Evolutionary conservation across 2,888 invertebrate genomes (phyloP).

Genomic region (Chouioia cunea): DNA sequence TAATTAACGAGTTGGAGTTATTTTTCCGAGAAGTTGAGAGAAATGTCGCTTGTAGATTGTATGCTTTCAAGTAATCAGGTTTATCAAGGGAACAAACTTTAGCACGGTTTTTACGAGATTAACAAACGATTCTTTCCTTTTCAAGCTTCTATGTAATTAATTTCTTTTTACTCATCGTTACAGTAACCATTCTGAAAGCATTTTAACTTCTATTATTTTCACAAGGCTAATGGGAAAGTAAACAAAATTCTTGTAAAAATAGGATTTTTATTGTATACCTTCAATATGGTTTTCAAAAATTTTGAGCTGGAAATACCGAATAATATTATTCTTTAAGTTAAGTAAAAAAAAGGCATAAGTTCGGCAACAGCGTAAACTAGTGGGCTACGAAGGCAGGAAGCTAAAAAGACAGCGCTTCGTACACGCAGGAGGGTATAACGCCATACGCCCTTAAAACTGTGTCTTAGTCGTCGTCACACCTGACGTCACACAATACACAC

Average conservation of each 20-base stretch:
- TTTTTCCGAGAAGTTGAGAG: constrained; percentile 31
- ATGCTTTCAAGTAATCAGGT: constrained; percentile 19
- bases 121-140: no score
- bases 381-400: constrained; percentile 21
- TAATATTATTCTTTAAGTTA: neutral
- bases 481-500: constrained; percentile 68
- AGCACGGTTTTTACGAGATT: neutral
- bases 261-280: no score
- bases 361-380: constrained; percentile 27
- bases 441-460: neutral
- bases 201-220: no score
- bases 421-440: constrained; percentile 13
- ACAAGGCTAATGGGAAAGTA: neutral
- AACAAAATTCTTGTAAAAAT: no score
- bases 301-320: neutral
- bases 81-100: constrained; percentile 2
- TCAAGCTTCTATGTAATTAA: no score
- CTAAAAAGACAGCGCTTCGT: neutral
- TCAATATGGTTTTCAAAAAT: neutral
- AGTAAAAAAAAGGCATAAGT: no score
- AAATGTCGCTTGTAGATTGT: neutral
- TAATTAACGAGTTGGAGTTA: constrained; percentile 33
- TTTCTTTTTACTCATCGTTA: neutral
- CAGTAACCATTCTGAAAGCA: neutral
- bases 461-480: constrained; percentile 63